Evolutionary conservation across 2,113 vertebrate species (phyloP), one percentile per base, ranked within the genome.

Genomic region (Psephotus haematonotus): DNA sequence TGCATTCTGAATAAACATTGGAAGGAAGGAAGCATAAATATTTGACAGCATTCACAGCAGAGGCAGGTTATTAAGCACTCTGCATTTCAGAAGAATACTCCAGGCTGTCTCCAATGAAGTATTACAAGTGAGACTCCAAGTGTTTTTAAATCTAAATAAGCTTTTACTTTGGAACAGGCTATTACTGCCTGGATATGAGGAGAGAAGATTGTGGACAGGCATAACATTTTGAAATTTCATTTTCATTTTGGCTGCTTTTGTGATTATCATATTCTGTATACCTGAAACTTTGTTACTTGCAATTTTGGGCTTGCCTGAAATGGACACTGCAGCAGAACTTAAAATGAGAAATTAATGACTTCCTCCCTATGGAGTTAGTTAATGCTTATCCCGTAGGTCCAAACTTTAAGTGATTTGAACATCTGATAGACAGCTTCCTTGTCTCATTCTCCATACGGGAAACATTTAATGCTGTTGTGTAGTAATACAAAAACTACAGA

Each of bases 1-100:
- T 92, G 92, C 86, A 90, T 93, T 93, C 81, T 97, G 95, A 97
- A 97, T 97, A 98, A 98, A 97, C 94, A 92, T 88, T 89, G 95
- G 91, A 62, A 98, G 95, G 95, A 95, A 95, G 88, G 76, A 94
- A 91, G 86, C 94, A 95, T 95, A 86, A 91, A 96, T 97, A 97
- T 97, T 92, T 96, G 94, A 97, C 92, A 97, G 90, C 76, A 95
- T 93, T 95, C 95, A 91, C 95, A 86, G 92, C 55, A 13, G 6
- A 91, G 83, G 86, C 89, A 94, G 86, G 81, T 94, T 93, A 96
- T 96, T 97, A 97, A 96, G 82, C 72, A 84, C 95, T 93, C 85
- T 57, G 67, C 10, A 7, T 93, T 95, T 95, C 83, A 95, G 92
- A 94, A 84, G 69, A 94, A 96, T 84, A 67, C 93, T 95, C 81